Percentiles rank a stretch among this genome's conserved stretches.
These are phyloP conservation scores for Meghimatium bilineatum DNA, from an alignment of 2,888 invertebrate species.

Conservation along the genomic window DNA sequence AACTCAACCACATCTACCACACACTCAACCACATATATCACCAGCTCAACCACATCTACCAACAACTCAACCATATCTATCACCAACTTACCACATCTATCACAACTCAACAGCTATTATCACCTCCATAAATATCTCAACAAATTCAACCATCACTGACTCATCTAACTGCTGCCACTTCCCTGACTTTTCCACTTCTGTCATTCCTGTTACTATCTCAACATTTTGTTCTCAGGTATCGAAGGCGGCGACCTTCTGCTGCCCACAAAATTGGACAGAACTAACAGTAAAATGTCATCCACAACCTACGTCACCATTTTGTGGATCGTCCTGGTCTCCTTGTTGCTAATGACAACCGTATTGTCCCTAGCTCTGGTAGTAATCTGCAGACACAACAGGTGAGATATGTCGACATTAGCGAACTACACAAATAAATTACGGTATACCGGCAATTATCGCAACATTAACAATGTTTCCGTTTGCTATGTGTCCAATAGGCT, in stretches of 20 bases:
- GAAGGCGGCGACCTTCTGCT: constrained; percentile 25
- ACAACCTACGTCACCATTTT: constrained; percentile 48
- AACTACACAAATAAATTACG: too few relatives aligned
- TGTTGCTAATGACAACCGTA: constrained; percentile 45
- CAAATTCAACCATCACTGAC: too few relatives aligned
- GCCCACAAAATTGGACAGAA: background rate
- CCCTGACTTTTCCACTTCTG: background rate
- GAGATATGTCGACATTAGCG: background rate
- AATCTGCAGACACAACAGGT: constrained; percentile 45
- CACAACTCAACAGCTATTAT: too few relatives aligned
- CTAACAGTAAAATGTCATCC: background rate
- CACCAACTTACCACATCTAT: background rate
- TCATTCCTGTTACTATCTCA: background rate
- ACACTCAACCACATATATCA: background rate
- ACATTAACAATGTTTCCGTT: too few relatives aligned
- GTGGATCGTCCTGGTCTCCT: constrained; percentile 50
- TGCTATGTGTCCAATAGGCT: too few relatives aligned
- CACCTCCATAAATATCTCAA: too few relatives aligned
- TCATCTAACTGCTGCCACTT: background rate
- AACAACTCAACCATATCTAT: background rate
- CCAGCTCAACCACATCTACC: background rate
- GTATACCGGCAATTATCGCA: too few relatives aligned
- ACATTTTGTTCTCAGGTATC: constrained; percentile 4
- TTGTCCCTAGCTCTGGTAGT: constrained; percentile 41
- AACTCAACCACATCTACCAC: background rate